Percentiles rank a stretch among this genome's conserved stretches.
Evolutionary conservation across 2,797 vertebrate species (phyloP).

Genomic region (Rhodeus uyekii): DNA sequence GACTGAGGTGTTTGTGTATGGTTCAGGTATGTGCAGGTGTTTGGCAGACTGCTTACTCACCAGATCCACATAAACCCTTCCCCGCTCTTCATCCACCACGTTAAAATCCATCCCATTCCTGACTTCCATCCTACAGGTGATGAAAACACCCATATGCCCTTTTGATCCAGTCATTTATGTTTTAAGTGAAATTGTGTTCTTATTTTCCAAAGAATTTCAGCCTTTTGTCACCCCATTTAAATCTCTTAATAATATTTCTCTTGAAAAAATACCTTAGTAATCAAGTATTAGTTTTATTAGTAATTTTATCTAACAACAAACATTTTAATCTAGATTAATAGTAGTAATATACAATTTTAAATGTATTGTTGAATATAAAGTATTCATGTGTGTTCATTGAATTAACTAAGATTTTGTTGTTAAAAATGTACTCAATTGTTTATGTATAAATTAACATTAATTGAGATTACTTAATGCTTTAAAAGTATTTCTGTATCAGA

Average conservation of each 20-base stretch:
- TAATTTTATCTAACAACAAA: too few relatives aligned
- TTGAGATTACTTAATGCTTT: too few relatives aligned
- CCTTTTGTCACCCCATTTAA: not conserved
- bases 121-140: conserved; percentile 79
- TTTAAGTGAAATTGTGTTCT: not conserved
- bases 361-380: too few relatives aligned
- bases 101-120: conserved; percentile 84
- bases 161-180: not conserved
- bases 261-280: not conserved
- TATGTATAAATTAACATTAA: too few relatives aligned
- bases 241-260: not conserved
- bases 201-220: not conserved
- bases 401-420: too few relatives aligned
- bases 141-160: not conserved
- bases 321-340: too few relatives aligned
- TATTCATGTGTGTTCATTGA: too few relatives aligned
- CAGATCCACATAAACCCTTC: conserved; percentile 83
- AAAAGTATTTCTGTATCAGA: too few relatives aligned
- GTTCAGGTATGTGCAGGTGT: conserved; percentile 87
- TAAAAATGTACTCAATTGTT: too few relatives aligned
- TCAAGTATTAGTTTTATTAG: too few relatives aligned
- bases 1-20: conserved; percentile 39
- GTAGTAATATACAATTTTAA: too few relatives aligned
- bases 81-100: conserved; percentile 86
- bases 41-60: conserved; percentile 83